These are phyloP conservation scores for Urocolius indicus DNA, from an alignment of 2,113 vertebrate species.

Conservation along the genomic window DNA sequence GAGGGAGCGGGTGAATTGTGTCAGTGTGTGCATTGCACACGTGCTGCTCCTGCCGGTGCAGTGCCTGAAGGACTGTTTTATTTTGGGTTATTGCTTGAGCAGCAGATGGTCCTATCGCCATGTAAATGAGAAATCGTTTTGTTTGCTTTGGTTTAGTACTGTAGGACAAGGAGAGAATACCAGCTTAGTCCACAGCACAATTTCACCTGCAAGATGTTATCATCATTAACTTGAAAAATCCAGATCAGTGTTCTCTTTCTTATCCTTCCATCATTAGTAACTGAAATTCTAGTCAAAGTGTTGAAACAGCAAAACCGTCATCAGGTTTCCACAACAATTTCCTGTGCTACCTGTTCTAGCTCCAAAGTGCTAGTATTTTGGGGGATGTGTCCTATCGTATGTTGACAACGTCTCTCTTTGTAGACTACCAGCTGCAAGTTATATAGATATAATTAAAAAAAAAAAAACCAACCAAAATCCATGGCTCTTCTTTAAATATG, in stretches of 20 bases:
- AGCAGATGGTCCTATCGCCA: neutral
- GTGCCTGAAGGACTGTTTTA: conserved; percentile 46
- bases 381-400: neutral
- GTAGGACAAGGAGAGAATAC: neutral
- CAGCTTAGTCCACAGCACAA: neutral
- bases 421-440: conserved; percentile 37
- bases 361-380: neutral
- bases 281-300: neutral
- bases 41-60: neutral
- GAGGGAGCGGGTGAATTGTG: neutral
- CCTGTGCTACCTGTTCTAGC: neutral
- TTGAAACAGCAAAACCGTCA: neutral
- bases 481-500: neutral
- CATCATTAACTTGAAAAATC: neutral
- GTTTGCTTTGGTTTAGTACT: neutral
- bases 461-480: neutral
- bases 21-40: neutral
- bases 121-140: conserved; percentile 30
- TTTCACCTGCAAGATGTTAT: neutral
- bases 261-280: neutral
- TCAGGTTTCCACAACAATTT: neutral
- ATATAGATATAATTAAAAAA: neutral
- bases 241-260: neutral
- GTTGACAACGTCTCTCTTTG: neutral
- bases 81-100: conserved; percentile 38